Evolutionary conservation across 2,888 invertebrate species (phyloP), one percentile per base, ranked within the genome.

Genomic region (Drosophila maculinotata): DNA sequence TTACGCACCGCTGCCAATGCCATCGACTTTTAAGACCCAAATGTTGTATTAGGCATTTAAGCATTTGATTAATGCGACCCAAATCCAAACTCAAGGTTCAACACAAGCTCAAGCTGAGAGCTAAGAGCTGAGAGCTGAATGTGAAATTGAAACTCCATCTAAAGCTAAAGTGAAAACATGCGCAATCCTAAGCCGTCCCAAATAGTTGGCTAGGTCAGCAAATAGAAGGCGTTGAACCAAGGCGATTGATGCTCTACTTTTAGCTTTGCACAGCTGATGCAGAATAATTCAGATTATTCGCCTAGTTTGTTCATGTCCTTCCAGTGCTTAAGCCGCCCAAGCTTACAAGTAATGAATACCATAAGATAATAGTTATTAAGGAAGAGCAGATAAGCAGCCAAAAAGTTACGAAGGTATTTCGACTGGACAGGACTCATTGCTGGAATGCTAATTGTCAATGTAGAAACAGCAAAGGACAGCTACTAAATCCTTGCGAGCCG

Each of bases 31-130:
- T 25, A 39, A 59, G 64, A 33, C 31, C 41, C 14, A 12, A 48
- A 52, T 33, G 63, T 15, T 53, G 52, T 49, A 23, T 39, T 41
- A 36, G 57, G 35, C 67, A 59, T 49, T 56, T 57, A 52, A 42
- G 66, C 57, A 62, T 62, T 71, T 71, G 72, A 72, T 72, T 67
- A 72, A 72, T 72, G 72, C 54, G 72, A 45, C 26, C 51, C 51
- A 44, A 49, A 47, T 45, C 6, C 41, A 44, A 56, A 25, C 33
- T 35, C 23, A 15, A 35, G 25, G 41, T 15, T 14, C 15, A 48
- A 25, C 8, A 1, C 20, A 8, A 33, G 26, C 26, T 9, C 12
- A 17, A 26, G 9, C 35, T 23, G 5, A 20, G 15, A 10, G n/a
- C n/a, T n/a, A n/a, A n/a, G n/a, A n/a, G n/a, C n/a, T n/a, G n/a